Base-by-base conservation (phyloP, 2,113 vertebrate species). In the Gorsachius goisagi region DNA sequence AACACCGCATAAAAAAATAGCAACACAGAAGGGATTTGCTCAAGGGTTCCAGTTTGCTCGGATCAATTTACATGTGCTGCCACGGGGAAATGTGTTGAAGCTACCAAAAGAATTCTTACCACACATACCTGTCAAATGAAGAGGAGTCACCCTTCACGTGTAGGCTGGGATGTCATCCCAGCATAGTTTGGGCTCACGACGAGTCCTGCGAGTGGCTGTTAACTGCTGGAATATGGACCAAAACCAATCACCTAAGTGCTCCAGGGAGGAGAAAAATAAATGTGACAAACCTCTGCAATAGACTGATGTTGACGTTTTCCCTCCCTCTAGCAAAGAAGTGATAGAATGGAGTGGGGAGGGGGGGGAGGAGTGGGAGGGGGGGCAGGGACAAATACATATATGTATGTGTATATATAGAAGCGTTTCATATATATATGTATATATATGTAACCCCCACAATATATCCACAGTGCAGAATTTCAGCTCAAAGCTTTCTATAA, bases 201-300 rank as follows among this genome's bases (percentile, higher is more conserved):
- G 55, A 82, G 59, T 69, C 41, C 82, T 73, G 64, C 0, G 2
- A 93, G 66, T 84, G 71, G 85, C 84, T 67, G 3, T 78, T 90
- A 59, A 73, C 45, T 68, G 32, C 78, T 83, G 82, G 89, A 93
- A 72, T 76, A 82, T 32, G 71, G 84, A 95, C 96, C 60, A 86
- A 87, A 96, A 80, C 81, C 41, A 72, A 82, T 91, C 94, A 96
- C 91, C 97, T 82, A 89, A 96, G 89, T 94, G 81, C 95, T 97
- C 81, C 76, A 0, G 62, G 88, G 86, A 92, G 80, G 83, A 95
- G 87, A 93, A 81, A 93, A 97, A 95, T 82, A 93, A 96, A 95
- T 30, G 39, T 86, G 88, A 89, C 55, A 89, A 92, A 92, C 52
- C 85, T 91, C 49, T 95, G 80, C 86, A 82, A 77, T 41, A 88